Conservation (phyloP, 30 jellyfish, hydroid and myxozoan species). For the Hydractinia echinata region DNA sequence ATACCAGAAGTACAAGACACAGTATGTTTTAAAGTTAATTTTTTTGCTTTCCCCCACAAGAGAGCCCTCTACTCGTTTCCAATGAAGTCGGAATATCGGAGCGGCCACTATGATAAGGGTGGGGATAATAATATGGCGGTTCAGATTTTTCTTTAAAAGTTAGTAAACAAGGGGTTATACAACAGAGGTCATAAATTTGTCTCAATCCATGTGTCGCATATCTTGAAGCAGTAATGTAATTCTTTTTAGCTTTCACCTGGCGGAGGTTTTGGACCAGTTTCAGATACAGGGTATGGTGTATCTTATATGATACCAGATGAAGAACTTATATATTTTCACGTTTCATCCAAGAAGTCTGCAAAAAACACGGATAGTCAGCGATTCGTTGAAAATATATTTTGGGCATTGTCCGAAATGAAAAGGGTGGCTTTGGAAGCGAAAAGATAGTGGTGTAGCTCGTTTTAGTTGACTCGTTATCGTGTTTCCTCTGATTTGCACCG, state of each 20-base stretch:
- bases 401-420: slow-evolving; percentile 74
- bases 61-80: no score
- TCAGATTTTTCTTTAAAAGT: not conserved
- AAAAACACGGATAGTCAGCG: slow-evolving; percentile 68
- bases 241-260: slow-evolving; percentile 74
- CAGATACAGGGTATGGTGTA: slow-evolving; percentile 95
- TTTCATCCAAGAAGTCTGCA: slow-evolving; percentile 74
- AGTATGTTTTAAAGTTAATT: slow-evolving; percentile 33
- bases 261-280: slow-evolving; percentile 97
- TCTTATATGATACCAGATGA: slow-evolving; percentile 96
- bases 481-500: no score
- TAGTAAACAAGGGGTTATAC: not conserved
- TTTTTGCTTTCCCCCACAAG: no score
- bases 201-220: not conserved
- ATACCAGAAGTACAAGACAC: slow-evolving; percentile 94
- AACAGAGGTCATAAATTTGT: not conserved
- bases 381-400: slow-evolving; percentile 43
- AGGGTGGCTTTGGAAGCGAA: slow-evolving; percentile 10
- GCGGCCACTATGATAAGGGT: not conserved
- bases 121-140: not conserved
- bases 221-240: no score
- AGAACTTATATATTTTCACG: slow-evolving; percentile 71
- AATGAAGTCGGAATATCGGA: no score
- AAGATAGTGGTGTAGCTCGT: not conserved
- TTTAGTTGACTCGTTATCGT: no score